A percentile compares a stretch with the other conserved stretches of the same genome.
These are phyloP conservation scores for Triops cancriformis DNA, from an alignment of 1,140 invertebrate species.

Conservation along the genomic window DNA sequence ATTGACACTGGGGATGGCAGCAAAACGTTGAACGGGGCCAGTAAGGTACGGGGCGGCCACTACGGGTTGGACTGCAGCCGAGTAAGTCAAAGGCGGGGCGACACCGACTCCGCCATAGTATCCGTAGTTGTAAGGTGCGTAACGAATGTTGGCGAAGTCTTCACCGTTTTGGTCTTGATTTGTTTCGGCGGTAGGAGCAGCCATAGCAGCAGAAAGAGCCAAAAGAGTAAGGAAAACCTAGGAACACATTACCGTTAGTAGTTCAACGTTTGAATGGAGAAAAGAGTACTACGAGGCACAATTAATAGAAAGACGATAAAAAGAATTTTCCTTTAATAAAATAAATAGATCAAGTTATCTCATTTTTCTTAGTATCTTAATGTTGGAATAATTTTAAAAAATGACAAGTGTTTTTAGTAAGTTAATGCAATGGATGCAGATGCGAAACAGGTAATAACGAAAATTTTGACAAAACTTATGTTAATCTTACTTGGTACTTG, in stretches of 20 bases:
- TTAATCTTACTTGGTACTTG: neutral
- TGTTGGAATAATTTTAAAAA: too few relatives aligned
- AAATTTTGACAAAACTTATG: neutral
- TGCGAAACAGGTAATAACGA: too few relatives aligned
- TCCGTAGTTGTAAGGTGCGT: neutral
- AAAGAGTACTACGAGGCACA: too few relatives aligned
- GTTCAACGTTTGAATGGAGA: too few relatives aligned
- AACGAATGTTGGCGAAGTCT: neutral
- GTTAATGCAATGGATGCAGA: too few relatives aligned
- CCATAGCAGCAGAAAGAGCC: neutral
- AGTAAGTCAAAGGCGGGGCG: neutral
- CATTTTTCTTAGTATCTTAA: too few relatives aligned
- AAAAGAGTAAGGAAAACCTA: neutral
- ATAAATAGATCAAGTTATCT: too few relatives aligned
- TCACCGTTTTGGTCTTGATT: neutral
- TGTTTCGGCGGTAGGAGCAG: neutral
- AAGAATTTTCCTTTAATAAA: too few relatives aligned
- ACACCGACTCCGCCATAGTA: neutral
- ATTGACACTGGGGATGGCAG: neutral
- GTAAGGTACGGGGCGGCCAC: neutral
- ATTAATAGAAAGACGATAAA: too few relatives aligned
- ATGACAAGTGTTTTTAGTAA: too few relatives aligned
- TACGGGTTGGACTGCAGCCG: neutral
- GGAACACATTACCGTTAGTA: neutral
- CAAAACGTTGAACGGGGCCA: neutral